Evolutionary conservation across 2,797 vertebrate species (phyloP).

Genomic region (Staurois parvus): DNA sequence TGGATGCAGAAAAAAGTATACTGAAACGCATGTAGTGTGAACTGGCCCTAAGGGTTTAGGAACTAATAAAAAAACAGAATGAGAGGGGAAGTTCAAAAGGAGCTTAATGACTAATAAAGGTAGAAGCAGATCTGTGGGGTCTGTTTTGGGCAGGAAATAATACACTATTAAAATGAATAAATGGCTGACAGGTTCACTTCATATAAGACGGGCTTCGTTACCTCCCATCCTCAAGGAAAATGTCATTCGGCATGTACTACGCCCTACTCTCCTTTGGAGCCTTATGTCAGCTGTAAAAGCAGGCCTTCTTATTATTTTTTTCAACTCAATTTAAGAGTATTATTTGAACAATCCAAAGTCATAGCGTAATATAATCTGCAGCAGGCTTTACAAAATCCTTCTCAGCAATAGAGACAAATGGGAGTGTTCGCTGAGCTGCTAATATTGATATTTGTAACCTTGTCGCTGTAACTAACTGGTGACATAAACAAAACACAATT

Average conservation of each 20-base stretch:
- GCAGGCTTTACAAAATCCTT: constrained; percentile 1
- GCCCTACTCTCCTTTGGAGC: not conserved
- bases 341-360: not conserved
- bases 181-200: not conserved
- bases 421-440: constrained; percentile 15
- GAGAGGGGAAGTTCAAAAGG: too few species aligned
- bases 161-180: not conserved
- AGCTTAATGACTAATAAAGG: too few species aligned
- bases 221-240: not conserved
- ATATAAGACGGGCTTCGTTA: not conserved
- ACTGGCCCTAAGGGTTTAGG: too few species aligned
- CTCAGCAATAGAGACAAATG: constrained; percentile 7
- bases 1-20: too few species aligned
- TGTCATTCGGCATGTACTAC: not conserved
- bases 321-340: not conserved
- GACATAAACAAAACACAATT: constrained; percentile 58
- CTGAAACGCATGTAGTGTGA: too few species aligned
- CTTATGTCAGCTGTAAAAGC: too few species aligned
- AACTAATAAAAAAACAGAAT: too few species aligned
- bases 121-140: too few species aligned
- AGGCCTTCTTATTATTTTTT: not conserved
- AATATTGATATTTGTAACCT: constrained; percentile 51
- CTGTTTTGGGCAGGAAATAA: too few species aligned
- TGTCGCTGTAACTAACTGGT: constrained; percentile 52
- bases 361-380: constrained; percentile 9